phyloP scores from a whole-genome alignment of 1,140 invertebrate genomes.

The Triops cancriformis region DNA sequence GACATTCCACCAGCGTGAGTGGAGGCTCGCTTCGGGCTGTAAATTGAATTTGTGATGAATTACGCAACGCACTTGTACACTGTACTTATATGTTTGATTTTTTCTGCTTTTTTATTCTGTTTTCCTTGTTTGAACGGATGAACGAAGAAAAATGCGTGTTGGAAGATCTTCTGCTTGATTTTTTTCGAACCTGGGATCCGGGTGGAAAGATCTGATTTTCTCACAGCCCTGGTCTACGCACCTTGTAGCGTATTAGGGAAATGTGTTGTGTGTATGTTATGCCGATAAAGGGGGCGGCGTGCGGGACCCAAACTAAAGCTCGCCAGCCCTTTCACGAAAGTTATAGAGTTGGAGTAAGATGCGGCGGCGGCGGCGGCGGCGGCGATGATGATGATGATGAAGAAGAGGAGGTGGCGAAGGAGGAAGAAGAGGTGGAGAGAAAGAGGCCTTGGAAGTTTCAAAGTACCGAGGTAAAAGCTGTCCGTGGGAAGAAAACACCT shows the following conservation, averaged over 20 bases:
- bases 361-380: background rate
- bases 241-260: background rate
- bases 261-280: background rate
- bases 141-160: no score
- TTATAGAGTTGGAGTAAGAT: background rate
- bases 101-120: no score
- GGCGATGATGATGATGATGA: background rate
- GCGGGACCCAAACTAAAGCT: background rate
- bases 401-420: background rate
- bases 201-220: background rate
- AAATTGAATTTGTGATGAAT: no score
- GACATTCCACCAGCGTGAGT: no score
- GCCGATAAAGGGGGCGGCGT: slow-evolving; percentile 3
- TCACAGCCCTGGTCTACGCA: background rate
- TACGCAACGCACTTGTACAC: no score
- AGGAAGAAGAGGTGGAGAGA: background rate
- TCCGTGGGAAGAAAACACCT: slow-evolving; percentile 12
- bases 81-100: no score
- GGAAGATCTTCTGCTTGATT: background rate
- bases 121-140: no score
- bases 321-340: background rate
- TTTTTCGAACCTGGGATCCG: background rate
- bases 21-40: no score
- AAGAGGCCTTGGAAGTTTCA: background rate
- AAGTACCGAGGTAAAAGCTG: background rate